Conservation (phyloP, 2,797 vertebrate species). For the Cyprinodon diabolis region DNA sequence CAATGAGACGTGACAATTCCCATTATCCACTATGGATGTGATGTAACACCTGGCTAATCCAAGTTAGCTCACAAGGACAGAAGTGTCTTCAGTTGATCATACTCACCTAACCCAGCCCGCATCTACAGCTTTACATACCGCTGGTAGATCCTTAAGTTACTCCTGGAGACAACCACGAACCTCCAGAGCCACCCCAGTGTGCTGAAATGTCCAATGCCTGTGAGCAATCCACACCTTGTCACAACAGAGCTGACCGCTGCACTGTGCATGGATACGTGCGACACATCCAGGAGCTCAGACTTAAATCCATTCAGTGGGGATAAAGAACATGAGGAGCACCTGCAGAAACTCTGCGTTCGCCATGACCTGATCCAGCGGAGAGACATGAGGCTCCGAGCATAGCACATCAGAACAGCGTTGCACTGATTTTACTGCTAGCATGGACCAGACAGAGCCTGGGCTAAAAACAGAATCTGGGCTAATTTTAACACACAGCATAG, state of each 20-base stretch:
- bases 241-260: constrained; percentile 20
- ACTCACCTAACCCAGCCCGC: constrained; percentile 17
- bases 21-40: constrained; percentile 23
- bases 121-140: constrained; percentile 58
- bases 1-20: constrained; percentile 33
- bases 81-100: constrained; percentile 17
- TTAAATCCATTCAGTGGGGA: constrained; percentile 73
- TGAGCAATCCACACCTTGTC: neutral
- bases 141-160: constrained; percentile 58
- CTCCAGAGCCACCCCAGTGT: constrained; percentile 62
- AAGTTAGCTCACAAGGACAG: constrained; percentile 24
- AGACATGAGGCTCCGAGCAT: constrained; percentile 31
- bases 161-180: constrained; percentile 58
- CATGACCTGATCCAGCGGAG: constrained; percentile 32
- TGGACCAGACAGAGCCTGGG: constrained; percentile 23
- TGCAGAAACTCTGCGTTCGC: constrained; percentile 30
- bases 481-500: constrained; percentile 62
- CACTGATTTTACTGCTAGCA: constrained; percentile 5
- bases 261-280: constrained; percentile 19
- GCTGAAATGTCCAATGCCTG: constrained; percentile 23
- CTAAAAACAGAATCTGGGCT: constrained; percentile 50
- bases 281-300: constrained; percentile 57
- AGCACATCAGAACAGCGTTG: constrained; percentile 9
- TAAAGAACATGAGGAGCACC: constrained; percentile 47
- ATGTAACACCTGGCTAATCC: constrained; percentile 40